Base-by-base conservation (phyloP, 2,888 invertebrate species). In the Calameuta idolon region DNA sequence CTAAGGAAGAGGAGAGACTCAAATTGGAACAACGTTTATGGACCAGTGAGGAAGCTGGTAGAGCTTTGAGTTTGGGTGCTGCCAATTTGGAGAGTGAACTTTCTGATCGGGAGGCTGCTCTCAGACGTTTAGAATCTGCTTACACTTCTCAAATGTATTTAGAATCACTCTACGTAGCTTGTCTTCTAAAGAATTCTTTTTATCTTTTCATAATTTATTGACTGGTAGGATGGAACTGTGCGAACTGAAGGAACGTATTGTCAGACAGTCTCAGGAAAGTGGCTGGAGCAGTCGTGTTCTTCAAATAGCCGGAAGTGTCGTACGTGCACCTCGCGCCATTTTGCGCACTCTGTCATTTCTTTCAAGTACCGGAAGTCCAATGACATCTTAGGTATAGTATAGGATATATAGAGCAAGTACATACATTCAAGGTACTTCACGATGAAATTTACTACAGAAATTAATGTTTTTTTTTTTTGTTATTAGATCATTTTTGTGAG, bases 211-310 rank as follows among this genome's bases (percentile, higher is more conserved):
- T 23, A 55, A 55, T 55, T 55, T 55, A 55, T 9, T 40, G 0
- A 5, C 15, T 23, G 3, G 75, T 74, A 86, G 90, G 81, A 76
- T 75, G 76, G 86, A 90, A 82, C 75, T 90, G 69, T 86, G 81
- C 12, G 89, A 89, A 15, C 81, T 91, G 34, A 86, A 83, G 69
- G 90, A 89, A 69, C 88, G 85, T 35, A 12, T 89, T 37, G 69
- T 86, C 69, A 85, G 86, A 2, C 88, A 89, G 78, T 87, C 89
- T 11, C 85, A 87, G 73, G 87, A 88, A 77, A 81, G 79, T 73
- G 85, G 89, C 33, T 91, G 91, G 91, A 88, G 90, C 73, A 88
- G 83, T 73, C 84, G 87, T 81, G 85, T 91, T 79, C 80, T 91
- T 37, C 90, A 91, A 83, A 84, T 91, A 68, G 90, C 90, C 75